Evolutionary conservation across 2,888 invertebrate genomes (phyloP), one percentile per base, ranked within the genome.

Genomic region (Toxonevra muliebris): DNA sequence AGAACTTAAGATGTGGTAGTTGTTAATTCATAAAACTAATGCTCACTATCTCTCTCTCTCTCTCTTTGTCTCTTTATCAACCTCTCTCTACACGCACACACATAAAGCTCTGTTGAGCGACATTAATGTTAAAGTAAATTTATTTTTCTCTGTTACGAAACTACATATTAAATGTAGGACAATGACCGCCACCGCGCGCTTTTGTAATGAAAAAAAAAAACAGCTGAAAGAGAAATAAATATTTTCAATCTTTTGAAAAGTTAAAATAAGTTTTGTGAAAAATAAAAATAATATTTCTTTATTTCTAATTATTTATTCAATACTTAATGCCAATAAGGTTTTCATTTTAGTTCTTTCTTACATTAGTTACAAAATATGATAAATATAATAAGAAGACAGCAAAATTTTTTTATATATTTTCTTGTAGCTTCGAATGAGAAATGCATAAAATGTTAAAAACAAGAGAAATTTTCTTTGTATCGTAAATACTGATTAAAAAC

Each of bases 111-210:
- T 53, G 15, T 53, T 53, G 53, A 53, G 5, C 17, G 53, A 13
- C 15, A 48, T n/a, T 48, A 48, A 15, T 53, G 4, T 7, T 30
- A 7, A 30, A 30, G 30, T 30, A 30, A 4, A 7, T 48, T 12
- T 13, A 12, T 57, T 40, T 57, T 58, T 64, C 50, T 63, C 60
- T 66, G 43, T 69, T 69, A 69, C 60, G 65, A 65, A 64, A 65
- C 59, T 52, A n/a, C n/a, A n/a, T n/a, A 17, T 10, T 40, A 58
- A 68, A 68, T 70, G 62, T 70, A 70, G 70, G 70, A 61, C 68
- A 70, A 70, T 62, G 67, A 70, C 68, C 67, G 70, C 17, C 61
- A 43, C 17, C 43, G 43, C 11, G 30, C 15, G 19, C 30, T n/a
- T 42, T 43, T 12, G 30, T 13, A 62, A 9, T n/a, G 40, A 61